Conservation (phyloP, 2,113 vertebrate genomes). For the Chelonoidis abingdonii region DNA sequence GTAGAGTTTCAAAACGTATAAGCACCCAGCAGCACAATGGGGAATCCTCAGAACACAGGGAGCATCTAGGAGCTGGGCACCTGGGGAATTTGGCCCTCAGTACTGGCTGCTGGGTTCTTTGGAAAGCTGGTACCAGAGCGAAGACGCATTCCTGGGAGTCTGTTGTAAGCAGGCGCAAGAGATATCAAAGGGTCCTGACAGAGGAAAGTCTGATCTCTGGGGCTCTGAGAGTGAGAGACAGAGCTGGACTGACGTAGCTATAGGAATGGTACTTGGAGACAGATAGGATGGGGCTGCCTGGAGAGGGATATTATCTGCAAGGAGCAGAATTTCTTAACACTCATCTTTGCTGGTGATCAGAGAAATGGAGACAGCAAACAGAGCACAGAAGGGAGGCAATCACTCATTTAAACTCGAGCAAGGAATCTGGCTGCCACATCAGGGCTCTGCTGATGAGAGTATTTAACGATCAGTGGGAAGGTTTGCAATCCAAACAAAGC, state of each 20-base stretch:
- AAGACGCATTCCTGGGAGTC: not conserved
- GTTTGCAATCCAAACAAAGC: not conserved
- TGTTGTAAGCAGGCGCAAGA: not conserved
- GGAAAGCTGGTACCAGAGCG: not conserved
- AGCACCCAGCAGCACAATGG: not conserved
- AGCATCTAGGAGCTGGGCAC: not conserved
- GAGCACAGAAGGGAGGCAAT: conserved; percentile 51
- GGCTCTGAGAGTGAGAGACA: not conserved
- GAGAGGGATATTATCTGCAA: conserved; percentile 49
- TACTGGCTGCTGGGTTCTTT: not conserved
- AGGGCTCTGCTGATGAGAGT: not conserved
- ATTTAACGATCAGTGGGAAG: conserved; percentile 1
- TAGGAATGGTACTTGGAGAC: not conserved
- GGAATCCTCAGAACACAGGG: too few species aligned
- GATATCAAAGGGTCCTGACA: not conserved
- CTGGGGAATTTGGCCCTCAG: not conserved
- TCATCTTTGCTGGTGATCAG: conserved; percentile 37
- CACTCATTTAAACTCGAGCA: not conserved
- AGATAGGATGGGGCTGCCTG: not conserved
- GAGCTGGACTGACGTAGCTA: too few species aligned
- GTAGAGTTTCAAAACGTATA: too few species aligned
- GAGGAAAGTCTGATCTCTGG: not conserved
- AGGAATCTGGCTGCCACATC: conserved; percentile 33
- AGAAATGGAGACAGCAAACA: conserved; percentile 48
- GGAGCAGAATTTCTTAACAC: not conserved